Evolutionary conservation across 2,113 vertebrate genomes (phyloP), one percentile per base, ranked within the genome.

Genomic region (Stigmatopora argus): DNA sequence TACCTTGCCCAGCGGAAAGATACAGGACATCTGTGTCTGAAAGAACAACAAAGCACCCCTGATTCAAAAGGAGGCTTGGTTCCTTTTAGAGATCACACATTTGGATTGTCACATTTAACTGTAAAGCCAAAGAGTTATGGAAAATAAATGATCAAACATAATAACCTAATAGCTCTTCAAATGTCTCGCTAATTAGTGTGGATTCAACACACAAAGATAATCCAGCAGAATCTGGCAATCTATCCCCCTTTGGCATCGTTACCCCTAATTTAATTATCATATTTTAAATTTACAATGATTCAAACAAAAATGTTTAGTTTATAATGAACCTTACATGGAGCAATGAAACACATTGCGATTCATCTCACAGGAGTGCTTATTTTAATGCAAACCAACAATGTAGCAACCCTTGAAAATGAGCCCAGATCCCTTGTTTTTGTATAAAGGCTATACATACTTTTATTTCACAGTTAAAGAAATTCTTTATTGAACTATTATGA

Each of bases 111-210:
- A 31, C n/a, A 64, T 67, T 55, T 64, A 9, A 65, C 56, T 49
- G 48, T 46, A 23, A 65, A 71, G 23, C 60, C 26, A 48, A 78
- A 61, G 57, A 55, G 66, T 31, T 41, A 14, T 51, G 44, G 64
- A 60, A 52, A 46, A 74, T 71, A 77, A 55, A 46, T 52, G 57
- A 78, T 67, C 51, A 48, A 70, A 66, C 58, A 57, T 53, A 5
- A 66, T 38, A 17, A 51, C 35, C 34, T 63, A 69, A 66, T 55
- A 44, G 38, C 51, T 52, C 12, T 53, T 19, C 35, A 72, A 72
- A 63, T 64, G 66, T 73, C 44, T 23, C 52, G 31, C 56, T 73
- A 64, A 73, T 80, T 73, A 73, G 53, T n/a, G 38, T 59, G 53
- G 46, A 55, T 31, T 66, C 62, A 65, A 63, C 47, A 4, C 1